Base-by-base conservation (phyloP, 35 echinoderm and acorn worm species). In the Eucidaris tribuloides region DNA sequence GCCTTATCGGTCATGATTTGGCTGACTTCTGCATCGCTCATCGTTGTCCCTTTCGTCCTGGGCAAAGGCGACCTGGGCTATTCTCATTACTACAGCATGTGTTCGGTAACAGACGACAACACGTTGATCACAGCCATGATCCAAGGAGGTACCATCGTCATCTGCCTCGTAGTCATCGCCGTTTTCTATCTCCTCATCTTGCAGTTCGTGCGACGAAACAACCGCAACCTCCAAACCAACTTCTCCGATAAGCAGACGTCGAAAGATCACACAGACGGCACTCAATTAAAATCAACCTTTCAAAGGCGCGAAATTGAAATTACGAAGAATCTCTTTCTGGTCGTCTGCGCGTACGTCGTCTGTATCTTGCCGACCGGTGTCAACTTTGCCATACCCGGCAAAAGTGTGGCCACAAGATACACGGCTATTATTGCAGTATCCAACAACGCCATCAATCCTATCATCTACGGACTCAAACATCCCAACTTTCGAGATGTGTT, bases 401-500 rank as follows among this genome's bases (percentile, higher is more conserved):
- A 17, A 36, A 32, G 79, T 59, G 22, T 59, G 62, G 18, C 45
- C 11, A 4, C 65, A 25, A 56, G 57, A 2, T 42, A 27, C 31
- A 14, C 80, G 13, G 38, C 57, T 1, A 33, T 41, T 5, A 2
- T 62, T 6, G 42, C 65, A 11, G 43, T 42, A 14, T 14, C 24
- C 19, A 82, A 82, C 23, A 57, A 30, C 7, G 62, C 57, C 29
- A 20, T 82, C 14, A 82, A 82, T 62, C 80, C 80, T 6, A 64
- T 82, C 5, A 82, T 82, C 55, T 82, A 82, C 20, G 80, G 33
- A 11, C 5, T 44, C 29, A 82, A 82, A 63, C 80, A 82, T 62
- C 80, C 80, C 30, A 38, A 82, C 24, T 82, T 82, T 38, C 62
- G 46, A 41, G 65, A 27, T 19, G 55, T 54, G 5, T 82, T 82